A percentile compares a stretch with the other conserved stretches of the same genome.
Conservation (phyloP, 2,888 invertebrate genomes). For the Polydrusus tereticollis region DNA sequence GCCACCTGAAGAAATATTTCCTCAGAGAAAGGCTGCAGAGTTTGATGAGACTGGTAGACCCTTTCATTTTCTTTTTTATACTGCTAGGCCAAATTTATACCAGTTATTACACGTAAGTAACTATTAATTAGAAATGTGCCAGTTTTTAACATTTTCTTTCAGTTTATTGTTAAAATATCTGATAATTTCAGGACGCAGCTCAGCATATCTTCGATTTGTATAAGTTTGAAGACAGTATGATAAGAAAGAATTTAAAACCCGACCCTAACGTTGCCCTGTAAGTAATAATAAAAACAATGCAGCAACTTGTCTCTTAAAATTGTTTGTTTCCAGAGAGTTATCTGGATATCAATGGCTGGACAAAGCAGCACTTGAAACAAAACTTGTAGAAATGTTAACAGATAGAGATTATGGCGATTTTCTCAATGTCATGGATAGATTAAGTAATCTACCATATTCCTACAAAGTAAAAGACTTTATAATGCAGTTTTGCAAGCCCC, state of each 20-base stretch:
- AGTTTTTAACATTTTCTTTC: slow-evolving; percentile 26
- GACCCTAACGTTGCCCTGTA: slow-evolving; percentile 74
- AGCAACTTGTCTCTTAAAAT: slow-evolving; percentile 14
- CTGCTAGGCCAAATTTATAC: slow-evolving; percentile 88
- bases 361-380: slow-evolving; percentile 75
- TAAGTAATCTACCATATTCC: slow-evolving; percentile 80
- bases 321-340: slow-evolving; percentile 66
- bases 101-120: slow-evolving; percentile 81
- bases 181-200: slow-evolving; percentile 70
- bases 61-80: slow-evolving; percentile 92
- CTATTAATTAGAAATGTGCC: neutral
- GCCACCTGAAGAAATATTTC: slow-evolving; percentile 89
- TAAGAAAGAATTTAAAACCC: slow-evolving; percentile 73
- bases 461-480: slow-evolving; percentile 80
- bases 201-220: slow-evolving; percentile 77
- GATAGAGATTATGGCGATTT: slow-evolving; percentile 82
- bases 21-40: slow-evolving; percentile 86
- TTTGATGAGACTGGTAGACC: slow-evolving; percentile 94
- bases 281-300: slow-evolving; percentile 55
- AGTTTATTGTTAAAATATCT: slow-evolving; percentile 64
- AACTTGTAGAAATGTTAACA: slow-evolving; percentile 76
- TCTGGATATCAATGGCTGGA: slow-evolving; percentile 75
- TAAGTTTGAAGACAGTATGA: slow-evolving; percentile 79
- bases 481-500: slow-evolving; percentile 75
- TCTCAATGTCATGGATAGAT: slow-evolving; percentile 77